These are phyloP conservation scores for Proteles cristata DNA, from an alignment of 2,113 vertebrate genomes.

Conservation along the genomic window DNA sequence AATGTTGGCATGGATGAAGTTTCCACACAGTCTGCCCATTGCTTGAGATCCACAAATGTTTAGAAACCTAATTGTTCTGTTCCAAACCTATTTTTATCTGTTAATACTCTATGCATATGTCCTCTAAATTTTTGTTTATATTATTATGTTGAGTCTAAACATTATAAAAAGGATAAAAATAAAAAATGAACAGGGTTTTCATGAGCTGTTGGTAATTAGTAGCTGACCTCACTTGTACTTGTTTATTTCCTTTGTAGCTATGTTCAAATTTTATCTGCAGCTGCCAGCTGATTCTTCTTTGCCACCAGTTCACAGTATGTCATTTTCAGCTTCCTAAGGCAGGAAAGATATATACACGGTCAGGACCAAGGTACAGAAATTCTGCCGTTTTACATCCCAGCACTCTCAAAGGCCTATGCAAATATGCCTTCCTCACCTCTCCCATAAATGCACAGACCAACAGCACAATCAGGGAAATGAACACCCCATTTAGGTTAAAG, in stretches of 20 bases:
- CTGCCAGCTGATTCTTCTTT: slow-evolving; percentile 90
- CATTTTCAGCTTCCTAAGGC: slow-evolving; percentile 89
- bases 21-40: no score
- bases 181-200: neutral
- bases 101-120: neutral
- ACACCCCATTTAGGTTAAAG: no score
- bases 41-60: no score
- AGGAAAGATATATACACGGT: neutral
- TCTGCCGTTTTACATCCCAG: neutral
- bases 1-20: no score
- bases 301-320: slow-evolving; percentile 91
- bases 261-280: slow-evolving; percentile 88
- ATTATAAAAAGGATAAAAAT: neutral
- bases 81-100: neutral
- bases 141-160: neutral
- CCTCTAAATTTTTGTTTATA: neutral
- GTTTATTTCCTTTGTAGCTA: slow-evolving; percentile 90
- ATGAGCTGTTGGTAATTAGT: neutral
- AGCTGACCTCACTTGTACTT: slow-evolving; percentile 82
- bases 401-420: neutral
- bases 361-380: neutral
- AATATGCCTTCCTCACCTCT: no score
- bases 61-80: no score
- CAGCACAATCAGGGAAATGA: no score
- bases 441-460: no score